Evolutionary conservation across 2,888 invertebrate species (phyloP).

Genomic region (Trachelus troglodyta): DNA sequence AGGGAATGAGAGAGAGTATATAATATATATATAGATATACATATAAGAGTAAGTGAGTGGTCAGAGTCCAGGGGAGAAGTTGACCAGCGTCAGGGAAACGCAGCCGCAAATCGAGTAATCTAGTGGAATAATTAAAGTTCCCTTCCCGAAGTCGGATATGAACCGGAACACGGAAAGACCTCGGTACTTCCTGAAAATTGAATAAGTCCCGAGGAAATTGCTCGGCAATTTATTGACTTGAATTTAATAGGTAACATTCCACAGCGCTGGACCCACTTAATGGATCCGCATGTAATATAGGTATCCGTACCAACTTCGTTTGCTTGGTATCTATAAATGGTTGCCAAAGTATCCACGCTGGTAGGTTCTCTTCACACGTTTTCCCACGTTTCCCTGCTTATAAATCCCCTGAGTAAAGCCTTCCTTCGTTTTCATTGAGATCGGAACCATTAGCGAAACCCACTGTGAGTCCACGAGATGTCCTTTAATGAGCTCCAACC

Average conservation of each 20-base stretch:
- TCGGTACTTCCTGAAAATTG: slow-evolving; percentile 48
- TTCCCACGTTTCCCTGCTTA: background rate
- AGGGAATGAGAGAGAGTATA: background rate
- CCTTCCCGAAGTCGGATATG: background rate
- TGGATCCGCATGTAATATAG: background rate
- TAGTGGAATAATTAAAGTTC: background rate
- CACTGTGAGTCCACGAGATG: background rate
- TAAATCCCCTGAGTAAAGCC: background rate
- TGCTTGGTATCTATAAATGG: background rate
- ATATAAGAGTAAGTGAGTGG: background rate
- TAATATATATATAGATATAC: background rate
- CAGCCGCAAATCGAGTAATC: background rate
- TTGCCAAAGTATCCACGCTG: background rate
- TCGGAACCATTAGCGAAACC: background rate
- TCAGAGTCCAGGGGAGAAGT: background rate
- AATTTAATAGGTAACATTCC: slow-evolving; percentile 39
- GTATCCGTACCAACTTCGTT: background rate
- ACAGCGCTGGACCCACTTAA: background rate
- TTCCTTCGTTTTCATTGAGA: background rate
- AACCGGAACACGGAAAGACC: background rate
- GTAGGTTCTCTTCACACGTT: background rate
- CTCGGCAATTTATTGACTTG: slow-evolving; percentile 55
- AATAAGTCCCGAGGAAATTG: slow-evolving; percentile 60
- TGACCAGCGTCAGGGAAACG: background rate
- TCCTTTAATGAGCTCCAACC: background rate